Percentiles rank a stretch among this genome's conserved stretches.
These are phyloP conservation scores for Mesorhabditis belari DNA, from an alignment of 2,888 invertebrate species.

Conservation along the genomic window DNA sequence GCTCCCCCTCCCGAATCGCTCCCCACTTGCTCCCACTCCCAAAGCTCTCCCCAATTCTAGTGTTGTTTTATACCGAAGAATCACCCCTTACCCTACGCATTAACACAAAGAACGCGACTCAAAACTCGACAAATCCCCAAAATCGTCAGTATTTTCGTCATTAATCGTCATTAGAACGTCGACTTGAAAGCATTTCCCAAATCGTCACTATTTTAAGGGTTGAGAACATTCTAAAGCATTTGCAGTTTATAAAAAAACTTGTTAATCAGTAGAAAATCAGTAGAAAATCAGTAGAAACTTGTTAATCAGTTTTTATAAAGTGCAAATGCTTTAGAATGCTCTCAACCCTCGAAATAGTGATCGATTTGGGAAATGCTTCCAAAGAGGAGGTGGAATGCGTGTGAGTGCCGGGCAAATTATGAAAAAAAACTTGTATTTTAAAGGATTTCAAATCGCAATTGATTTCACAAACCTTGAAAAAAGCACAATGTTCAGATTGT, in stretches of 20 bases:
- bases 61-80: too few relatives aligned
- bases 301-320: background rate
- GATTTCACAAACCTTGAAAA: conserved; percentile 26
- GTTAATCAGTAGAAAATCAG: too few relatives aligned
- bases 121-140: too few relatives aligned
- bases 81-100: too few relatives aligned
- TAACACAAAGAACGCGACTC: too few relatives aligned
- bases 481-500: conserved; percentile 34
- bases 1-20: too few relatives aligned
- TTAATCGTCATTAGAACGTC: background rate
- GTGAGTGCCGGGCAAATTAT: background rate
- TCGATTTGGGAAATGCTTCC: background rate
- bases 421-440: background rate
- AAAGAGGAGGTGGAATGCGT: background rate
- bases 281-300: too few relatives aligned
- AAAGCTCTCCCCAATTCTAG: too few relatives aligned
- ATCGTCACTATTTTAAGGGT: background rate
- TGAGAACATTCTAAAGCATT: background rate
- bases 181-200: background rate
- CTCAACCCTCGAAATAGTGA: background rate
- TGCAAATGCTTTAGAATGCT: background rate
- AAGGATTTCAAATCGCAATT: background rate
- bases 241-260: background rate
- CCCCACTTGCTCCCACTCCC: too few relatives aligned
- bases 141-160: too few relatives aligned